Conservation (phyloP, 1,140 invertebrate genomes). For the Wasmannia auropunctata region DNA sequence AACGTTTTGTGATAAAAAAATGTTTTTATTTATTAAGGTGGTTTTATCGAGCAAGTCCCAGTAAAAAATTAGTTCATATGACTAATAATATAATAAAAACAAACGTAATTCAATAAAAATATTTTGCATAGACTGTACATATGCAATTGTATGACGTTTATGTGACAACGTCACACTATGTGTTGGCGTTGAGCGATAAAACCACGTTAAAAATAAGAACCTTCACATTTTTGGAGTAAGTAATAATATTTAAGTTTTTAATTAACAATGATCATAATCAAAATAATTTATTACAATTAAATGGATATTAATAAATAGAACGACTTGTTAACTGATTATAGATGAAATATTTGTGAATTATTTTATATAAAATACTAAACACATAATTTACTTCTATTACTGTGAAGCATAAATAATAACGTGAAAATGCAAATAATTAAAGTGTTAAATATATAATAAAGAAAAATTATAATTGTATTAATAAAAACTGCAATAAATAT, state of each 20-base stretch:
- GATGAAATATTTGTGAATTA: neutral
- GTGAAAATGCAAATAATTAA: neutral
- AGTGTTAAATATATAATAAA: neutral
- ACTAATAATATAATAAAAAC: too few relatives aligned
- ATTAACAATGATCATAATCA: neutral
- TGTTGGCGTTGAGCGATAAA: too few relatives aligned
- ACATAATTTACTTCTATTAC: neutral
- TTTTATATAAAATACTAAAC: neutral
- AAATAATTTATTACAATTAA: neutral
- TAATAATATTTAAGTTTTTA: neutral
- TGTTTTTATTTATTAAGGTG: neutral
- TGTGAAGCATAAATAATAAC: neutral
- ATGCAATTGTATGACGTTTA: too few relatives aligned
- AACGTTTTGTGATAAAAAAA: neutral
- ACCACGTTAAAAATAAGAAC: neutral
- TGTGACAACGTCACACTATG: too few relatives aligned
- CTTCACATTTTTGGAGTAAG: neutral
- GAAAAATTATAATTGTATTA: constrained; percentile 15
- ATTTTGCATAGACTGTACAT: too few relatives aligned
- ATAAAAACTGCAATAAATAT: neutral
- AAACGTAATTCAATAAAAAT: too few relatives aligned
- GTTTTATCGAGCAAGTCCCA: too few relatives aligned
- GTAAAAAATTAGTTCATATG: too few relatives aligned
- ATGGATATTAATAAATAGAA: neutral
- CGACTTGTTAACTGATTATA: neutral